Evolutionary conservation across 2,888 invertebrate genomes (phyloP).

Genomic region (Caenorhabditis sp.): DNA sequence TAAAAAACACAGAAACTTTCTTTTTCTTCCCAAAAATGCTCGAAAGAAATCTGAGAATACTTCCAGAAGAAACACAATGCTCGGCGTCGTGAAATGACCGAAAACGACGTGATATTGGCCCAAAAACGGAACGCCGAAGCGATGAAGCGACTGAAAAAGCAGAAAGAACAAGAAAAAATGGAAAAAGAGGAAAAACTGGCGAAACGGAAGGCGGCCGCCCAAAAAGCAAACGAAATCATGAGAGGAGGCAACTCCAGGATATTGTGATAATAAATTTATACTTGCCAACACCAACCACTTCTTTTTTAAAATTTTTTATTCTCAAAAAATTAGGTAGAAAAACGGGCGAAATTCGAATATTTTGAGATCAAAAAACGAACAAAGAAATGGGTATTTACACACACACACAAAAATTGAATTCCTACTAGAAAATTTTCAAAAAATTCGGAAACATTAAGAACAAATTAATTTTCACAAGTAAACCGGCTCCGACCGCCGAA

Average conservation of each 20-base stretch:
- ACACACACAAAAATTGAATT: slow-evolving; percentile 1
- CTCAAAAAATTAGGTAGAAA: too few species aligned
- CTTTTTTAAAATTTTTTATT: too few species aligned
- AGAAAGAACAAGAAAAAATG: slow-evolving; percentile 2
- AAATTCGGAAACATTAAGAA: neutral
- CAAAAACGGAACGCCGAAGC: slow-evolving; percentile 25
- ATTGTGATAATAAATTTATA: too few species aligned
- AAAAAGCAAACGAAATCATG: slow-evolving; percentile 39
- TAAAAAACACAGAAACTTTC: too few species aligned
- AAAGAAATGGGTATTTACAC: slow-evolving; percentile 8
- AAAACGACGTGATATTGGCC: slow-evolving; percentile 17
- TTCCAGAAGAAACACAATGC: slow-evolving; percentile 13
- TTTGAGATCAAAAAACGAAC: neutral
- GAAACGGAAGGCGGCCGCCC: slow-evolving; percentile 18
- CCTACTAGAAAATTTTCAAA: slow-evolving; percentile 3
- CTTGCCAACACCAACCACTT: too few species aligned
- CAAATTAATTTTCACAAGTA: slow-evolving; percentile 68
- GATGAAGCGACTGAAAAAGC: slow-evolving; percentile 16
- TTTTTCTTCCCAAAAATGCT: neutral
- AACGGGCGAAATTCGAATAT: too few species aligned
- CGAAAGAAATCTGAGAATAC: neutral
- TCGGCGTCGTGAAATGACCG: slow-evolving; percentile 34
- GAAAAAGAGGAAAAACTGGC: slow-evolving; percentile 25
- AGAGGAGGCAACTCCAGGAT: too few species aligned
- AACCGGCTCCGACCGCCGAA: slow-evolving; percentile 71